phyloP scores from a whole-genome alignment of 2,113 vertebrate species.

The Ochotona curzoniae region DNA sequence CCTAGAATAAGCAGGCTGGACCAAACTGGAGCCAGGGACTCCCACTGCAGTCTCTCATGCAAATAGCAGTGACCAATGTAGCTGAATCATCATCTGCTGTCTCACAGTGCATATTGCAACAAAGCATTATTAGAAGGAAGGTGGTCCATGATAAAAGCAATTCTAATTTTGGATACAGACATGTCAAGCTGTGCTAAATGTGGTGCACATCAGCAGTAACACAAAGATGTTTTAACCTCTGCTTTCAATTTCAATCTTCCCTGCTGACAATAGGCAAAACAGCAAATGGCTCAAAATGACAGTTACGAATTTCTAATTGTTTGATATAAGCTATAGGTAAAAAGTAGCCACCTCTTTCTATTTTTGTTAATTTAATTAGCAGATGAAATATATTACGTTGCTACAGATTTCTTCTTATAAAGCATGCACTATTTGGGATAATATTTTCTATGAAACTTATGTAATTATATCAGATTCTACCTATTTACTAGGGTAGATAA shows the following conservation, averaged over 20 bases:
- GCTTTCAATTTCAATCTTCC: background rate
- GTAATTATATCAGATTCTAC: background rate
- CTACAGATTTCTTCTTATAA: background rate
- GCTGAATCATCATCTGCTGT: too few relatives aligned
- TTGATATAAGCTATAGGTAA: background rate
- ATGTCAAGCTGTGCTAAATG: too few relatives aligned
- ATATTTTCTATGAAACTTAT: background rate
- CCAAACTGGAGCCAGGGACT: too few relatives aligned
- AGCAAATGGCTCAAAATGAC: background rate
- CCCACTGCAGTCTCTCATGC: too few relatives aligned
- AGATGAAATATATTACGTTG: background rate
- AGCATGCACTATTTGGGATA: background rate
- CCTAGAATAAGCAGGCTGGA: too few relatives aligned
- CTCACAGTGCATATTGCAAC: too few relatives aligned
- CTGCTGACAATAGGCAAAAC: background rate
- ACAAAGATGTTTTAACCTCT: too few relatives aligned
- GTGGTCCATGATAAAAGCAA: too few relatives aligned
- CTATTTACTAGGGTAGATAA: slow-evolving; percentile 18
- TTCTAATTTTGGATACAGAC: too few relatives aligned
- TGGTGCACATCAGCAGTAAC: too few relatives aligned
- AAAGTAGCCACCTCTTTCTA: background rate
- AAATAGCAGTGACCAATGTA: too few relatives aligned
- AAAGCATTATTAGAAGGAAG: too few relatives aligned
- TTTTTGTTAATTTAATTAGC: slow-evolving; percentile 27
- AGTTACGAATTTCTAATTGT: background rate